A percentile compares a stretch with the other conserved stretches of the same genome.
phyloP scores from a whole-genome alignment of 2,797 vertebrate genomes.

The Anguilla anguilla region DNA sequence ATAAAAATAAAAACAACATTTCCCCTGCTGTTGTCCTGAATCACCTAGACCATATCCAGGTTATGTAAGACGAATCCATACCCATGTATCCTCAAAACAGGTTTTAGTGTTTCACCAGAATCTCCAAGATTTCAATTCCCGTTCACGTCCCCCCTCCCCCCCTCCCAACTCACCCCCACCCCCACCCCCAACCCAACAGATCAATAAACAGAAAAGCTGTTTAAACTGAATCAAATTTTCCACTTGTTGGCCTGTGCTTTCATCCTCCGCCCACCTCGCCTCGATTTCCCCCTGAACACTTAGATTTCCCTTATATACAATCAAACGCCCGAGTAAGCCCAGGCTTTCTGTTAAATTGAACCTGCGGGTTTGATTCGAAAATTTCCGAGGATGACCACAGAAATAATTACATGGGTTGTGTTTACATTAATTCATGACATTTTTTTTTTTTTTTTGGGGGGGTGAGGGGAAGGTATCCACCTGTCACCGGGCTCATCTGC shows the following conservation, averaged over 20 bases:
- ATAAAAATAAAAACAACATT: neutral
- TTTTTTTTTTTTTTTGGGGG: conserved; percentile 57
- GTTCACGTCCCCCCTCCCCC: conserved; percentile 61
- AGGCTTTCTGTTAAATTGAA: conserved; percentile 80
- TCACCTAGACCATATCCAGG: conserved; percentile 29
- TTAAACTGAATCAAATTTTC: conserved; percentile 84
- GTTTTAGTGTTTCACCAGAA: conserved; percentile 74
- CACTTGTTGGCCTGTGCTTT: conserved; percentile 68
- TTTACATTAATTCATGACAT: conserved; percentile 98
- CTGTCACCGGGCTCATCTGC: conserved; percentile 93
- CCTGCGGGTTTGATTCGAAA: conserved; percentile 60
- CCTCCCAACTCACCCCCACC: conserved; percentile 55
- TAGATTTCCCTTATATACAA: conserved; percentile 76
- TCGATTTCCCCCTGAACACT: conserved; percentile 54
- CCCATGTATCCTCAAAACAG: conserved; percentile 68
- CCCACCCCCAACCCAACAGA: conserved; percentile 58
- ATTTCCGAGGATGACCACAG: conserved; percentile 73
- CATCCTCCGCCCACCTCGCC: conserved; percentile 33
- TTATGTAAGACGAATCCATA: conserved; percentile 63
- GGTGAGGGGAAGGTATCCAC: conserved; percentile 68
- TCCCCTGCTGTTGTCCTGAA: neutral
- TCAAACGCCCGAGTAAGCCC: conserved; percentile 88
- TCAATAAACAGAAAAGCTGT: conserved; percentile 82
- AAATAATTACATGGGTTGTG: conserved; percentile 82
- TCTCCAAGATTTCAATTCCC: conserved; percentile 63